These are phyloP conservation scores for Ladona fulva DNA, from an alignment of 1,140 invertebrate genomes.

Conservation along the genomic window DNA sequence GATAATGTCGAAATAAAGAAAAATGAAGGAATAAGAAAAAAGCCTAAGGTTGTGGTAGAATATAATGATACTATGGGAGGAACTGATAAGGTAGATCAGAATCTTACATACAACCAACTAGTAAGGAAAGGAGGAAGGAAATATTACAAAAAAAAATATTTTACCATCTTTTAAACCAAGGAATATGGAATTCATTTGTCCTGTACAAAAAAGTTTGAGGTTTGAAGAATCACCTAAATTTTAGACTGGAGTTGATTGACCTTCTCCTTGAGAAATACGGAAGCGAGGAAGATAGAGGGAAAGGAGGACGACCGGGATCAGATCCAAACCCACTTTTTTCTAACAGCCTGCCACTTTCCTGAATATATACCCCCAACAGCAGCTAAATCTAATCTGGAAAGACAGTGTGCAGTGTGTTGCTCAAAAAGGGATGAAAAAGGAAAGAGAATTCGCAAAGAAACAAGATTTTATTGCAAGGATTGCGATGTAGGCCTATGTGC, in stretches of 20 bases:
- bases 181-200: too few species aligned
- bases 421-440: neutral
- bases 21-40: neutral
- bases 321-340: neutral
- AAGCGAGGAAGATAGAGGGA: neutral
- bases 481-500: neutral
- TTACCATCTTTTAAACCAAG: too few species aligned
- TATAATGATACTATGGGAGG: neutral
- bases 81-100: neutral
- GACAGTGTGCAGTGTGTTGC: neutral
- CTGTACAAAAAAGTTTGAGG: too few species aligned
- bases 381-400: neutral
- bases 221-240: too few species aligned
- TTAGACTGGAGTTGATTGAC: too few species aligned
- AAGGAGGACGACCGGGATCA: neutral
- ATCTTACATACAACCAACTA: neutral
- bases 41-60: neutral
- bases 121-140: neutral
- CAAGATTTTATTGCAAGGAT: too few species aligned
- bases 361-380: neutral
- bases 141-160: neutral
- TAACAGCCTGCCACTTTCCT: slow-evolving; percentile 6
- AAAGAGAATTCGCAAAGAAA: neutral
- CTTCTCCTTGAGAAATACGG: neutral
- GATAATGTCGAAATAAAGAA: neutral